Conservation (phyloP, 2,797 vertebrate species). For the Champsocephalus gunnari region DNA sequence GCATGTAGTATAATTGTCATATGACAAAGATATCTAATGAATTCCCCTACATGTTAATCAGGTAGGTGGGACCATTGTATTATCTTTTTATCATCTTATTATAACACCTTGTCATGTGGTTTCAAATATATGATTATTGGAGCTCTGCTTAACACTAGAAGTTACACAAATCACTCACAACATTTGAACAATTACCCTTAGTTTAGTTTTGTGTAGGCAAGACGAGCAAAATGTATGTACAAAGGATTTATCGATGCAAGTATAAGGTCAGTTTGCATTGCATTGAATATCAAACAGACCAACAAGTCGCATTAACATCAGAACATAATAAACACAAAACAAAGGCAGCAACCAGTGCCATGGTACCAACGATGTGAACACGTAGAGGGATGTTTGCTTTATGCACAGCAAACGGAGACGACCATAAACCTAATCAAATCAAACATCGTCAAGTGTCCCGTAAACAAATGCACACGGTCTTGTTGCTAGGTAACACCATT, state of each 20-base stretch:
- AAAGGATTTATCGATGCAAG: not conserved
- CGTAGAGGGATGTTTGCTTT: not conserved
- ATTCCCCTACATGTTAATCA: not conserved
- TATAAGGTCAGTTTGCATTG: not conserved
- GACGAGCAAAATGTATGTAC: not conserved
- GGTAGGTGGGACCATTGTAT: not conserved
- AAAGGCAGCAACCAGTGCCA: not conserved
- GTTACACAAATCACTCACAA: not conserved
- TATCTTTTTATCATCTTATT: not conserved
- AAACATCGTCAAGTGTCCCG: slow-evolving; percentile 9
- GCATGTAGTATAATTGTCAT: not conserved
- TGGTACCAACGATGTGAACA: not conserved
- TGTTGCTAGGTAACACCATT: slow-evolving; percentile 39
- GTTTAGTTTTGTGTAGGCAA: not conserved
- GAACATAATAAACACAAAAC: not conserved
- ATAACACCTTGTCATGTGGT: not conserved
- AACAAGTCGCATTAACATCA: not conserved
- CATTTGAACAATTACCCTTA: not conserved
- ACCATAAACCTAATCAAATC: not conserved
- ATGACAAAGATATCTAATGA: slow-evolving; percentile 9
- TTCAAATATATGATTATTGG: not conserved
- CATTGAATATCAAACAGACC: not conserved
- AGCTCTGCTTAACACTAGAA: not conserved
- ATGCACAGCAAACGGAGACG: not conserved
- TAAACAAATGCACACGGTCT: not conserved